Conservation (phyloP, 2,113 vertebrate species). For the Mus spicilegus region DNA sequence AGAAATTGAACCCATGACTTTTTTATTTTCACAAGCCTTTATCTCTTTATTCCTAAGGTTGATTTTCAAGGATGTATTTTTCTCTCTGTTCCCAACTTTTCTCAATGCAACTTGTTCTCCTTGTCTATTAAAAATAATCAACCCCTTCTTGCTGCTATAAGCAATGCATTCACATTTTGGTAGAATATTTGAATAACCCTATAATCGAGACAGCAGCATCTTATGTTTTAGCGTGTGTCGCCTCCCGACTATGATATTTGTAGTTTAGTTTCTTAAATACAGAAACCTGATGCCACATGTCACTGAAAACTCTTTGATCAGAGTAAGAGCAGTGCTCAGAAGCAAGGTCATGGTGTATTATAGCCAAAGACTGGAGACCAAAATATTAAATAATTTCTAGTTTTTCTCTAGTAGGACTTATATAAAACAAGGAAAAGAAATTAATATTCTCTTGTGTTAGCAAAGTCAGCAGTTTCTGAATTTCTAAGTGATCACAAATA, state of each 20-base stretch:
- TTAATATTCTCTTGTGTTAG: conserved; percentile 55
- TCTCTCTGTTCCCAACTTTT: neutral
- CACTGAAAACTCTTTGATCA: conserved; percentile 60
- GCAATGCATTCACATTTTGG: conserved; percentile 86
- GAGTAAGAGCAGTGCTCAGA: conserved; percentile 42
- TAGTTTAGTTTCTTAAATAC: conserved; percentile 44
- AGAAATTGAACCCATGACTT: neutral
- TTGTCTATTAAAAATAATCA: conserved; percentile 54
- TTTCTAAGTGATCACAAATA: conserved; percentile 57
- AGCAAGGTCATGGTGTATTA: conserved; percentile 43
- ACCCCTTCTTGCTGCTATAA: conserved; percentile 66
- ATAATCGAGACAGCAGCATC: neutral
- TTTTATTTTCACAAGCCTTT: neutral
- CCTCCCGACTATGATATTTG: neutral
- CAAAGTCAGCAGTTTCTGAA: conserved; percentile 62
- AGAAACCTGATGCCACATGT: conserved; percentile 6
- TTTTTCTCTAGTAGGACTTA: conserved; percentile 36
- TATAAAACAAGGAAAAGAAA: conserved; percentile 58
- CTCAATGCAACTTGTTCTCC: neutral
- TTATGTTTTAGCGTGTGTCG: neutral
- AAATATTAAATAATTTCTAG: conserved; percentile 60
- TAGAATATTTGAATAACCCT: conserved; percentile 78
- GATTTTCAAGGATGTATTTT: neutral
- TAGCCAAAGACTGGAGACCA: conserved; percentile 24
- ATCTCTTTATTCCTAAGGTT: neutral